phyloP scores from a whole-genome alignment of 2,113 vertebrate species.

The Heteronetta atricapilla region DNA sequence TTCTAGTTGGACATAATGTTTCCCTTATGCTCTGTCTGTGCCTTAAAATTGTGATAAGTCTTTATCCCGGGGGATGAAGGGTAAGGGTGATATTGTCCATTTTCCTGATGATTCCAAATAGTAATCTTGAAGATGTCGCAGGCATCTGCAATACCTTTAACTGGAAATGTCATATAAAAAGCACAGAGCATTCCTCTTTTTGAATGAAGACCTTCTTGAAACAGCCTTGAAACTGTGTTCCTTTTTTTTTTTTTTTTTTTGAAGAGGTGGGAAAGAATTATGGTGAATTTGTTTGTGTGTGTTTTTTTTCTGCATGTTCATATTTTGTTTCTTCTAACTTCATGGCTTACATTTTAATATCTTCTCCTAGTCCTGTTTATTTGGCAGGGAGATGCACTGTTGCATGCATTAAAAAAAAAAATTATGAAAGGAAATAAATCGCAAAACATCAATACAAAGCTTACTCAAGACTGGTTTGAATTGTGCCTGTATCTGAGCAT shows the following conservation, averaged over 20 bases:
- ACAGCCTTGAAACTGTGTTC: not conserved
- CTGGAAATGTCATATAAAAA: not conserved
- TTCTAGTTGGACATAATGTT: not conserved
- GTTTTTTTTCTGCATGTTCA: not conserved
- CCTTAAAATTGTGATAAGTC: not conserved
- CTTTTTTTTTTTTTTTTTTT: not conserved
- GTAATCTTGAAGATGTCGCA: not conserved
- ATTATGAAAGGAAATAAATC: not conserved
- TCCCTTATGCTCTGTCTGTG: not conserved
- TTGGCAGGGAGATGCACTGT: not conserved
- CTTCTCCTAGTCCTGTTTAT: not conserved
- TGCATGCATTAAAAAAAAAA: too few relatives aligned
- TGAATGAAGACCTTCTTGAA: not conserved
- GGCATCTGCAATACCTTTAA: not conserved
- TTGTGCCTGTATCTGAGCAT: not conserved
- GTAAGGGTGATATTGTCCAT: not conserved
- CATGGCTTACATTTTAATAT: not conserved
- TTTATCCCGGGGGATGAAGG: not conserved
- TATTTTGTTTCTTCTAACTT: not conserved
- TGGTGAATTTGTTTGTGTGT: not conserved
- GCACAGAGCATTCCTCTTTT: not conserved
- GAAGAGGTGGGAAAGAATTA: not conserved
- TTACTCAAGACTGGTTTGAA: not conserved
- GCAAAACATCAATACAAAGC: not conserved
- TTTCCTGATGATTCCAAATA: not conserved